These are phyloP conservation scores for Merodon equestris DNA, from an alignment of 2,888 invertebrate species.

Conservation along the genomic window DNA sequence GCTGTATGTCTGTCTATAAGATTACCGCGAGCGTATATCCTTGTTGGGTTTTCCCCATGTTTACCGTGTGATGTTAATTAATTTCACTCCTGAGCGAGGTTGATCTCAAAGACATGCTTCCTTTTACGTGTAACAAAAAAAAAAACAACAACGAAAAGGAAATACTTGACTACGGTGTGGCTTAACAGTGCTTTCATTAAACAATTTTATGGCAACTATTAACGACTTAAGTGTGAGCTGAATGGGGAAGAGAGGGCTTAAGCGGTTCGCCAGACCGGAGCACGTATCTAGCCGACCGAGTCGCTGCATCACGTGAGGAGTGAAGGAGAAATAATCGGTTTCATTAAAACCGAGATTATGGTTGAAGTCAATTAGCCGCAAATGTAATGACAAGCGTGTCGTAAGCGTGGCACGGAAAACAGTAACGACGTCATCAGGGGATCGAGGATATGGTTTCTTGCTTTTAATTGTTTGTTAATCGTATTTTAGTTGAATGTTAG, in stretches of 20 bases:
- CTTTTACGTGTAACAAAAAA: not conserved
- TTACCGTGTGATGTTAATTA: conserved; percentile 60
- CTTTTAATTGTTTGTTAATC: conserved; percentile 40
- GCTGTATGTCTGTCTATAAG: no score
- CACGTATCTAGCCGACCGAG: not conserved
- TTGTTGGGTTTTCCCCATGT: conserved; percentile 48
- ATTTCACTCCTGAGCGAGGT: conserved; percentile 45
- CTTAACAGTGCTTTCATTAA: conserved; percentile 62
- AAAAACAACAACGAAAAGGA: conserved; percentile 31
- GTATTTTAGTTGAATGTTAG: conserved; percentile 32
- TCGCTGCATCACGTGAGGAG: conserved; percentile 13
- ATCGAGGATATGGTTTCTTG: not conserved
- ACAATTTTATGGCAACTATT: conserved; percentile 66
- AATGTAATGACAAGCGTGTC: conserved; percentile 45
- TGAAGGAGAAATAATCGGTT: conserved; percentile 52
- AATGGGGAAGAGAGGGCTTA: conserved; percentile 29
- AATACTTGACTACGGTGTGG: conserved; percentile 12
- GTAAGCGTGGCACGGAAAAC: no score
- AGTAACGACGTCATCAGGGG: not conserved
- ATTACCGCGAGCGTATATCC: conserved; percentile 23
- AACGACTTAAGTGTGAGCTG: conserved; percentile 63
- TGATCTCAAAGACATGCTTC: conserved; percentile 48
- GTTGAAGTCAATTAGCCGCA: conserved; percentile 64
- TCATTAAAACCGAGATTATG: conserved; percentile 60
- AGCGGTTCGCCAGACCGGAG: no score